Base-by-base conservation (phyloP, 2,888 invertebrate genomes). In the Rhamphomyia laevipes region DNA sequence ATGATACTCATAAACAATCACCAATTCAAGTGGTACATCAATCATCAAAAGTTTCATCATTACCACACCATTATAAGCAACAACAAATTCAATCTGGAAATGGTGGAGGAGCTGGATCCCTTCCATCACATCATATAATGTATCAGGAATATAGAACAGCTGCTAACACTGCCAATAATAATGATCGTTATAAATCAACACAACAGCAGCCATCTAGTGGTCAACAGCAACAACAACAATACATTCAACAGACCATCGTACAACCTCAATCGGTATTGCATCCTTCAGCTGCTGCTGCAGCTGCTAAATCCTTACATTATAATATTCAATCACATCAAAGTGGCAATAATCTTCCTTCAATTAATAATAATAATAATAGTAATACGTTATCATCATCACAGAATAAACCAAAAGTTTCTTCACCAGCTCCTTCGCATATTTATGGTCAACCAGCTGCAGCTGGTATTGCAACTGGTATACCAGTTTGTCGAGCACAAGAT, bases 371-470 rank as follows among this genome's bases (percentile, higher is more conserved):
- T 18, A 40, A 13, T 40, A 52, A 47, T 41, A 46, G 45, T 47
- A 44, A 56, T 40, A 15, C 52, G 23, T 35, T 55, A 48, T 45
- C 63, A 61, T 43, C 63, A 61, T 53, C 63, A 60, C 73, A 50
- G 67, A 72, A 57, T 65, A 70, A 48, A 67, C 75, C 79, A 16
- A 82, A 82, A 70, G 85, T 85, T 43, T 84, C 84, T 59, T 84
- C 84, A 63, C 86, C 86, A 1, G 84, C 85, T 49, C 85, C 86
- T 43, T 82, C 55, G 10, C 56, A 58, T 49, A 55, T 58, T 31
- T 58, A 58, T 43, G 56, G 56, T 1, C 66, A 72, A 15, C 55
- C 57, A 18, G 35, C 51, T 17, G 23, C 42, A 23, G 74, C 77
- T 38, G 78, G 78, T 15, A 77, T 77, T 48, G 74, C 74, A 53